Base-by-base conservation (phyloP, 53 echinoderm and acorn worm species). In the Antedon mediterranea region DNA sequence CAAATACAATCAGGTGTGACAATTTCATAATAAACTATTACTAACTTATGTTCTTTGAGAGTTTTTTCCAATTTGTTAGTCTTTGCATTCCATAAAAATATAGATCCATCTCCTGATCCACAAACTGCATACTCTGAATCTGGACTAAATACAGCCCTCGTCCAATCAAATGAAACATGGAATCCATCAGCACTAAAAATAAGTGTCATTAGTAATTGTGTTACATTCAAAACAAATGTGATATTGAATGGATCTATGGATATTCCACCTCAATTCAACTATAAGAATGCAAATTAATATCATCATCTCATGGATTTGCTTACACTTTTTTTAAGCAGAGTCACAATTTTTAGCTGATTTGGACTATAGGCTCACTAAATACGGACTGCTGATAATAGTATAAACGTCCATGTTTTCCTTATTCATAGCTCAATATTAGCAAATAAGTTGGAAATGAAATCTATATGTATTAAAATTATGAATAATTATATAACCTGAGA, bases 141-240 rank as follows among this genome's bases (percentile, higher is more conserved):
- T 0, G 97, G 97, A 83, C 97, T 97, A 74, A 97, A 84, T 0
- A 89, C 87, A n/a, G 97, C 97, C 73, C 97, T 88, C 8, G 97
- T 97, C 71, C 83, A 92, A 78, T 97, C 97, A 72, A 87, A 82
- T 27, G 77, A 78, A 30, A 97, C 90, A 43, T 92, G 92, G 75
- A 97, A 97, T n/a, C 90, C 92, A 43, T 97, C 97, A 41, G 87
- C 85, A 80, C 97, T 97, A 85, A 23, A 70, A 34, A 78, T 11
- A 28, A 79, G 43, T 28, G 31, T 43, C n/a, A n/a, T n/a, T n/a
- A n/a, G n/a, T n/a, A n/a, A n/a, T 26, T 13, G 81, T 31, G 79
- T 26, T 28, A 26, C 29, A 32, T 43, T 70, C 14, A 20, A 20
- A 74, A 74, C 27, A 18, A 27, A 28, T 30, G 13, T 18, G 74